These are phyloP conservation scores for Centropus unirufus DNA, from an alignment of 2,113 vertebrate genomes.

Conservation along the genomic window DNA sequence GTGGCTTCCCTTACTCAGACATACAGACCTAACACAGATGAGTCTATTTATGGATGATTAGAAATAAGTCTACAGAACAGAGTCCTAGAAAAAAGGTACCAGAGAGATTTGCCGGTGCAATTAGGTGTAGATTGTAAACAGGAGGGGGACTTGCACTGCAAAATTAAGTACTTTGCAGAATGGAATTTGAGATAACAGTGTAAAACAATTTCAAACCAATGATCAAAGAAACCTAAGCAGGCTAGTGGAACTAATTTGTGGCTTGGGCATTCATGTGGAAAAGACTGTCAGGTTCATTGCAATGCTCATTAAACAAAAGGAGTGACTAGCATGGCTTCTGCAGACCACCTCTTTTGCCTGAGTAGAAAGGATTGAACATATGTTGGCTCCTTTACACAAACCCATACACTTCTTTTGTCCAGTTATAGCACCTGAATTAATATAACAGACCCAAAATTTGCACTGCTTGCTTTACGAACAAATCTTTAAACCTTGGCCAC, in stretches of 20 bases:
- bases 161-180: background rate
- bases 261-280: background rate
- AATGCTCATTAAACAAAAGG: background rate
- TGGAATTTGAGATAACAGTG: background rate
- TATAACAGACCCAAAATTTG: background rate
- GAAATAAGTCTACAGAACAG: slow-evolving; percentile 41
- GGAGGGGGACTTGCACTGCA: background rate
- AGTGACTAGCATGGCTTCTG: background rate
- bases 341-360: background rate
- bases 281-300: background rate
- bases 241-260: background rate
- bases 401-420: background rate
- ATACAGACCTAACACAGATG: slow-evolving; percentile 50
- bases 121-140: background rate
- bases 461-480: background rate
- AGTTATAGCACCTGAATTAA: background rate
- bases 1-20: slow-evolving; percentile 61
- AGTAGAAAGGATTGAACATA: background rate
- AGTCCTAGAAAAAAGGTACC: background rate
- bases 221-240: background rate
- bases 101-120: background rate
- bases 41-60: slow-evolving; percentile 68
- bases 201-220: background rate
- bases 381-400: background rate
- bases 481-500: background rate